Evolutionary conservation across 2,888 invertebrate species (phyloP), one percentile per base, ranked within the genome.

Genomic region (Strigamia crassipes): DNA sequence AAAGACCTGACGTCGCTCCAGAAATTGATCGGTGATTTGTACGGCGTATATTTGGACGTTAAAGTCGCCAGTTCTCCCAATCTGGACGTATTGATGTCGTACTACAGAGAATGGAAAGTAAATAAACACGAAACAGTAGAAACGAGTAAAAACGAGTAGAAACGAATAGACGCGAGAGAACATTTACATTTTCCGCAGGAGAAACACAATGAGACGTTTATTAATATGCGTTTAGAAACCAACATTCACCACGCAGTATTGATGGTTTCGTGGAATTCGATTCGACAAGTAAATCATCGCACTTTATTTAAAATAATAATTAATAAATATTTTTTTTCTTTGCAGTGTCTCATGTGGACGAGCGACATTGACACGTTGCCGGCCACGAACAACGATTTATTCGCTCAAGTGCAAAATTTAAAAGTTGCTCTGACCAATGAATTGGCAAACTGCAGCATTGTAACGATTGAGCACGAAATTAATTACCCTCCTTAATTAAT

Each of bases 41-140:
- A 34, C 77, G 38, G 77, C 21, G n/a, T 1, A 1, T 77, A 21
- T n/a, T 23, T 77, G 31, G 23, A 38, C 1, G 77, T 77, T 3
- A 21, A 77, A n/a, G 23, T 15, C 15, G 1, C 31, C n/a, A 38
- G 77, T 23, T 23, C 6, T 6, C n/a, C 38, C 5, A 15, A 31
- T 6, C 12, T 77, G n/a, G 38, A 77, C 12, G n/a, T 13, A 6
- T n/a, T 77, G 27, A 77, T 77, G 27, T 3, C 13, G 3, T 4
- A 15, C 8, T 77, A 34, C 9, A 77, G n/a, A n/a, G 77, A 77
- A 23, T 77, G 77, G 77, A 77, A 77, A 34, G 34, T 34, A 34
- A 34, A 34, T 34, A n/a, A n/a, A n/a, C n/a, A n/a, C n/a, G n/a
- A n/a, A n/a, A n/a, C n/a, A n/a, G n/a, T n/a, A n/a, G n/a, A n/a